These are phyloP conservation scores for Athalia rosae DNA, from an alignment of 2,888 invertebrate species.

Conservation along the genomic window DNA sequence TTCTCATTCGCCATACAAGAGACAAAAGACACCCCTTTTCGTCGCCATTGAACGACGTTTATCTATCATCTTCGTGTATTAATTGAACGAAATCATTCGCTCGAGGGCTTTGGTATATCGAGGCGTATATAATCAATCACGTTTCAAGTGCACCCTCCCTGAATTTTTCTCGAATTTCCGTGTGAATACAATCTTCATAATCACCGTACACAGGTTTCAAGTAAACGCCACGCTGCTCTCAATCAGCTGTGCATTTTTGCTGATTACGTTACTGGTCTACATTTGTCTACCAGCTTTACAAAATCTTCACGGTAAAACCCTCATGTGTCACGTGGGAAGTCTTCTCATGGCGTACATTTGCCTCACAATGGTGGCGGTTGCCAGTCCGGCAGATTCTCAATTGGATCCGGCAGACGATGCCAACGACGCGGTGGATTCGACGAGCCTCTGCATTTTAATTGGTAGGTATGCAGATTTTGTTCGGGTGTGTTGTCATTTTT, in stretches of 20 bases:
- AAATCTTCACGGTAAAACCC: constrained; percentile 84
- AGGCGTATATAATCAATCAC: no score
- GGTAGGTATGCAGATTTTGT: constrained; percentile 72
- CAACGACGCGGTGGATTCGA: constrained; percentile 66
- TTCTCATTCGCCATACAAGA: background rate
- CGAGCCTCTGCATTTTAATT: constrained; percentile 74
- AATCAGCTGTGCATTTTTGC: constrained; percentile 81
- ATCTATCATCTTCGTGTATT: constrained; percentile 1
- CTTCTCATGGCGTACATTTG: constrained; percentile 81
- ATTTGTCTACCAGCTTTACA: constrained; percentile 79
- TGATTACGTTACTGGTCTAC: constrained; percentile 81
- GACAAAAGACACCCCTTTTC: constrained; percentile 5
- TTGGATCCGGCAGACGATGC: constrained; percentile 58
- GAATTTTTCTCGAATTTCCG: no score
- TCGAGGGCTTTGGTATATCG: background rate
- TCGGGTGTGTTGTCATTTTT: no score
- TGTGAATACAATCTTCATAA: no score
- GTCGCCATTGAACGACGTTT: background rate
- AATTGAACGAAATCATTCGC: background rate
- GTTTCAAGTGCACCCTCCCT: no score
- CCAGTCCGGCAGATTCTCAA: constrained; percentile 51
- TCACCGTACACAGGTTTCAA: constrained; percentile 53
- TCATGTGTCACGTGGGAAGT: constrained; percentile 82
- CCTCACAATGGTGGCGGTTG: constrained; percentile 74
- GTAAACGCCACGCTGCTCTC: constrained; percentile 67